Conservation (phyloP, 2,113 vertebrate genomes). For the Amphiprion ocellaris region DNA sequence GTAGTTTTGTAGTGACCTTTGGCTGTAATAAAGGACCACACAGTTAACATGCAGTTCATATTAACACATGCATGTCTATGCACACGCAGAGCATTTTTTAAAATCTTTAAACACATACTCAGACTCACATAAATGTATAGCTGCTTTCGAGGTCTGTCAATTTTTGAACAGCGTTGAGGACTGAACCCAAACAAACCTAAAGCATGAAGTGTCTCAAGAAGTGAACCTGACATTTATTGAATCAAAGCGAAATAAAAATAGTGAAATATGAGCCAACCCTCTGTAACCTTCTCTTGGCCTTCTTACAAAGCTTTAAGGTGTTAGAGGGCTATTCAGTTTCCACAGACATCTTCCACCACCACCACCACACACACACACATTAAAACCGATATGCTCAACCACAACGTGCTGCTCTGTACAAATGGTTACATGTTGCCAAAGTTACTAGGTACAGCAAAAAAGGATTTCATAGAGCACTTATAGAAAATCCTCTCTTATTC, state of each 20-base stretch:
- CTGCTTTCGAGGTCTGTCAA: slow-evolving; percentile 35
- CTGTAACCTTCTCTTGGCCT: slow-evolving; percentile 44
- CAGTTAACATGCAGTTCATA: background rate
- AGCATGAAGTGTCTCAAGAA: slow-evolving; percentile 50
- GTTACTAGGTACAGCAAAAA: slow-evolving; percentile 60
- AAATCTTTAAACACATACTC: background rate
- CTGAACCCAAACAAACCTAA: slow-evolving; percentile 45
- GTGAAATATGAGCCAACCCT: slow-evolving; percentile 53
- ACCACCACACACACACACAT: slow-evolving; percentile 20
- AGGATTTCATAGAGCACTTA: slow-evolving; percentile 70
- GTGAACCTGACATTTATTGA: slow-evolving; percentile 74
- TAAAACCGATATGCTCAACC: slow-evolving; percentile 17
- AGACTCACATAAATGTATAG: slow-evolving; percentile 36
- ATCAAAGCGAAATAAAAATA: slow-evolving; percentile 75
- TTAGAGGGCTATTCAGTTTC: slow-evolving; percentile 46
- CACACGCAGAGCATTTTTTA: background rate
- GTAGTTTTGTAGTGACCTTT: slow-evolving; percentile 11
- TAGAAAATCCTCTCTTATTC: slow-evolving; percentile 65
- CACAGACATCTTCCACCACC: slow-evolving; percentile 36
- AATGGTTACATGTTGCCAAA: slow-evolving; percentile 65
- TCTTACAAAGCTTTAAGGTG: slow-evolving; percentile 56
- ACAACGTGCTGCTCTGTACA: slow-evolving; percentile 49
- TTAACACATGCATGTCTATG: slow-evolving; percentile 16
- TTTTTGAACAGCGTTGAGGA: slow-evolving; percentile 39
- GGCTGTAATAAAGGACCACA: slow-evolving; percentile 36